Evolutionary conservation across 2,797 vertebrate genomes (phyloP).

Genomic region (Champsocephalus esox): DNA sequence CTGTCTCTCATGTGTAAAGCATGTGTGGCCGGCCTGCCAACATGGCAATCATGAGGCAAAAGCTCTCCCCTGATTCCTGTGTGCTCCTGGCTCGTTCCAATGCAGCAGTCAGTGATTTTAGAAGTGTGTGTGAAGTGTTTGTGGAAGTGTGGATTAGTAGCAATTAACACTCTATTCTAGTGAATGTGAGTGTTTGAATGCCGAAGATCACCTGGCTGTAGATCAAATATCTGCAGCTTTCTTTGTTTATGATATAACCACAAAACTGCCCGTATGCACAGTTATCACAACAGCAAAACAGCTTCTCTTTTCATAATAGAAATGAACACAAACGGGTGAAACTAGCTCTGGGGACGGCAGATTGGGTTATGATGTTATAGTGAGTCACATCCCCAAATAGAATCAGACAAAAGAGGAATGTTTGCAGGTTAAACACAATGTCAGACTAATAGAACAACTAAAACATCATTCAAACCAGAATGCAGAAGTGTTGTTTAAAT

Average conservation of each 20-base stretch:
- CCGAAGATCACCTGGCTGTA: conserved; percentile 19
- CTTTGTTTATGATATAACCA: conserved; percentile 60
- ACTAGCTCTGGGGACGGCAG: conserved; percentile 62
- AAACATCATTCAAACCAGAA: not conserved
- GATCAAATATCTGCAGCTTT: conserved; percentile 59
- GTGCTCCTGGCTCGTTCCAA: conserved; percentile 28
- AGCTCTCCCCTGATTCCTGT: conserved; percentile 45
- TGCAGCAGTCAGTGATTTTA: conserved; percentile 2
- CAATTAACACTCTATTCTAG: conserved; percentile 8
- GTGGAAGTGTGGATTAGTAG: conserved; percentile 21
- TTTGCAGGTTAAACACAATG: conserved; percentile 33
- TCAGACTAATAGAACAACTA: conserved; percentile 14
- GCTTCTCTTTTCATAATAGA: conserved; percentile 30
- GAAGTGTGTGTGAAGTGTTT: conserved; percentile 41
- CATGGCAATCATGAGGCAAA: conserved; percentile 55
- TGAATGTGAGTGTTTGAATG: conserved; percentile 15
- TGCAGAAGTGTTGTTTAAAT: not conserved
- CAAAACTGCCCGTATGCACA: conserved; percentile 40
- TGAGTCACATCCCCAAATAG: conserved; percentile 43
- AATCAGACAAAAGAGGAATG: conserved; percentile 49
- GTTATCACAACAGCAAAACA: conserved; percentile 56
- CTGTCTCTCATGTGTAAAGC: conserved; percentile 62
- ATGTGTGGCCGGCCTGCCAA: conserved; percentile 64
- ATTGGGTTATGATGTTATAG: conserved; percentile 36
- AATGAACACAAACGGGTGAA: conserved; percentile 43